Conservation (phyloP, 2,888 invertebrate species). For the Asteroscopus sphinx region DNA sequence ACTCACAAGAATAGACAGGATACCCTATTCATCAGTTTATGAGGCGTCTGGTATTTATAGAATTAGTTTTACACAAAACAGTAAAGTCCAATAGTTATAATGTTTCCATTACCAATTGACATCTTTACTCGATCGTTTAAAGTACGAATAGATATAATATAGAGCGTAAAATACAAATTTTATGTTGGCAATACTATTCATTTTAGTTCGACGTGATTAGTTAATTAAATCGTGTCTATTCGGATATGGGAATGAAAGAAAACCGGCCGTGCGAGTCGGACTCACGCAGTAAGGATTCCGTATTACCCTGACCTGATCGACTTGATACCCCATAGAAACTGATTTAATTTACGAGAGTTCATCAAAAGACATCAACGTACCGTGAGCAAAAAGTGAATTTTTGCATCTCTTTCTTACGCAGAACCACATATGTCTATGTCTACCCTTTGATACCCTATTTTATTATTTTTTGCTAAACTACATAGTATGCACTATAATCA, state of each 20-base stretch:
- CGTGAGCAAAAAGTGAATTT: too few species aligned
- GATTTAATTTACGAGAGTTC: too few species aligned
- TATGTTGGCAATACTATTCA: constrained; percentile 24
- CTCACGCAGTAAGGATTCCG: too few species aligned
- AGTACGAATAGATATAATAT: constrained; percentile 10
- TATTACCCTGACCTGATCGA: too few species aligned
- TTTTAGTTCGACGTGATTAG: constrained; percentile 19
- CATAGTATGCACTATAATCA: too few species aligned
- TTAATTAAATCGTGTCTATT: constrained; percentile 32
- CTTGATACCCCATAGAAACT: too few species aligned
- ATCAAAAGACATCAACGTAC: too few species aligned
- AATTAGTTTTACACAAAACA: constrained; percentile 7
- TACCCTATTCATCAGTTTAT: constrained; percentile 23
- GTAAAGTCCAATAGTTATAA: constrained; percentile 32
- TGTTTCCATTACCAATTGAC: constrained; percentile 24
- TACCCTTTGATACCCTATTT: too few species aligned
- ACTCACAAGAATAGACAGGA: constrained; percentile 10
- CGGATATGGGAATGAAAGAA: constrained; percentile 8
- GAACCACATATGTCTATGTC: too few species aligned
- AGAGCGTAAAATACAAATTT: constrained; percentile 34
- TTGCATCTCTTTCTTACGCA: too few species aligned
- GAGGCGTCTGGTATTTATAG: constrained; percentile 19
- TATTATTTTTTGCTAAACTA: too few species aligned
- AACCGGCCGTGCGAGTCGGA: too few species aligned
- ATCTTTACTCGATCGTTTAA: constrained; percentile 32